phyloP scores from a whole-genome alignment of 2,797 vertebrate genomes.

The Mormyrops attenuatus region DNA sequence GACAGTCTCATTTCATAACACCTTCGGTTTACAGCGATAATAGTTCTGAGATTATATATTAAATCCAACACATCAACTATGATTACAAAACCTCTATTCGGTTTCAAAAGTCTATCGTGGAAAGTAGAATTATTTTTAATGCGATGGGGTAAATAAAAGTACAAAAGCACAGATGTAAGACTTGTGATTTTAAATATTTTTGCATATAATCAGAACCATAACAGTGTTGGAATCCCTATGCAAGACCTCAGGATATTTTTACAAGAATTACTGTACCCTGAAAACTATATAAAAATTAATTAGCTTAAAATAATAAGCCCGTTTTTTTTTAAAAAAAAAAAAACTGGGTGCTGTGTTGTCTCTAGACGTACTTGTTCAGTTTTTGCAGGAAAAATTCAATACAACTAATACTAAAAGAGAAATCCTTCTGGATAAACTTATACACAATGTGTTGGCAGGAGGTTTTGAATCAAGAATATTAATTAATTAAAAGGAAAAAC shows the following conservation, averaged over 20 bases:
- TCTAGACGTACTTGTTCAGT: not conserved
- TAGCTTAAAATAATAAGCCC: not conserved
- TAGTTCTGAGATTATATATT: not conserved
- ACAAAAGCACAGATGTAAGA: slow-evolving; percentile 9
- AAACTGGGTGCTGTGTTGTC: not conserved
- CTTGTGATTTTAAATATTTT: slow-evolving; percentile 5
- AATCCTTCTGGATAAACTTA: not conserved
- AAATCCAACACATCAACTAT: not conserved
- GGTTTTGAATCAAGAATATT: slow-evolving; percentile 75
- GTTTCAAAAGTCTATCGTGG: not conserved
- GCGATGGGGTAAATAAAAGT: not conserved
- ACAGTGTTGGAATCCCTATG: not conserved
- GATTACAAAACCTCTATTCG: not conserved
- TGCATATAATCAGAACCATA: not conserved
- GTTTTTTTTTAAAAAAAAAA: not conserved
- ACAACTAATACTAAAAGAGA: not conserved
- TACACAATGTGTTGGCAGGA: slow-evolving; percentile 69
- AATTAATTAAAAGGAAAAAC: slow-evolving; percentile 53
- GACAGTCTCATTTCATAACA: not conserved
- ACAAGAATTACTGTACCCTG: not conserved
- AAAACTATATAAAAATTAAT: not conserved
- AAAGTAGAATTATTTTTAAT: not conserved
- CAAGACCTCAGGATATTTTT: not conserved
- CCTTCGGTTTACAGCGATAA: not conserved
- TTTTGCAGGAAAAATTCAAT: not conserved